Base-by-base conservation (phyloP, 1,140 invertebrate species). In the Oscheius sp. region DNA sequence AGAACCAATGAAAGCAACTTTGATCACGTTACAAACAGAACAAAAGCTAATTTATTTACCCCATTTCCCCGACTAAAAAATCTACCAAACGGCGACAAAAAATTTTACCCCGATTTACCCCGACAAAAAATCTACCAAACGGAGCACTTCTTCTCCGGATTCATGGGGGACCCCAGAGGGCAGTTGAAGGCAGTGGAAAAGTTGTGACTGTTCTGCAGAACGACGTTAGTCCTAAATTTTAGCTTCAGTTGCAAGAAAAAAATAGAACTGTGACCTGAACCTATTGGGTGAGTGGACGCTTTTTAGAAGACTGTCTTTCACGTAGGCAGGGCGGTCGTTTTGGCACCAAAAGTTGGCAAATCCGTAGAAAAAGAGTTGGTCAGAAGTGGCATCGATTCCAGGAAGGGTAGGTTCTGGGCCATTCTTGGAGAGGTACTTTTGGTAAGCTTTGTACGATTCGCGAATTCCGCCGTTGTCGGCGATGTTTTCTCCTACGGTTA, bases 121-220 rank as follows among this genome's bases (percentile, higher is more conserved):
- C n/a, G n/a, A n/a, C n/a, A n/a, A 31, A 42, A 36, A 10, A 3
- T n/a, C n/a, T n/a, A 88, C 89, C 89, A 89, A 3, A 89, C 85
- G 36, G 84, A 80, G 78, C 89, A 89, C 77, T 89, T 89, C 31
- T 88, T 83, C 3, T 68, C 75, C 20, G 89, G 89, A 82, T 89
- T 89, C 88, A 89, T 89, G 18, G 80, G 81, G 3, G 85, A 84
- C n/a, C 84, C 86, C 4, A 79, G 58, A 4, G 85, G 83, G 80
- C 88, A 89, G 28, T 86, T 82, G 80, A 88, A 89, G 34, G 85
- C 85, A 45, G 83, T 68, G 0, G 88, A 84, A 83, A 89, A 89
- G 23, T 87, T 87, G n/a, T 79, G 70, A 15, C 87, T 88, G 79
- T 90, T 90, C 42, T 88, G 88, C 18, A 89, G 83, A 23, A 88